Evolutionary conservation across 2,888 invertebrate genomes (phyloP).

Genomic region (Heliconius erato): DNA sequence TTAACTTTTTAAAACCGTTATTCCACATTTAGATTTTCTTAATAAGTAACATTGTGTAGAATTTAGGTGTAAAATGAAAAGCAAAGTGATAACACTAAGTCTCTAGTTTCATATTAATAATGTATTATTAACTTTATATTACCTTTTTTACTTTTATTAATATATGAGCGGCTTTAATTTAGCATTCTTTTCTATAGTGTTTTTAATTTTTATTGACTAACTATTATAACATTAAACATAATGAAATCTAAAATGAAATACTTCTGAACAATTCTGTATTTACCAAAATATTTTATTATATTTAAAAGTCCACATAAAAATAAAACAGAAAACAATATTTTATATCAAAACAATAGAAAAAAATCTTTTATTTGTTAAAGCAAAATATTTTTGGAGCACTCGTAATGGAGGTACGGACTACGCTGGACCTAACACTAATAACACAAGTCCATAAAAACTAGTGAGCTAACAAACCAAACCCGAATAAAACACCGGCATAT

Average conservation of each 20-base stretch:
- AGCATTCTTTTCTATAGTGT: neutral
- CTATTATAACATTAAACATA: neutral
- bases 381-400: conserved; percentile 23
- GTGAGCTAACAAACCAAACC: conserved; percentile 53
- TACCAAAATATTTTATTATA: neutral
- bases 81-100: neutral
- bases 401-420: conserved; percentile 20
- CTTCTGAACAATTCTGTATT: no score
- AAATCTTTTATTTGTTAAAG: conserved; percentile 19
- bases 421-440: conserved; percentile 36
- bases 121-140: no score
- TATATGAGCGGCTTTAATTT: no score
- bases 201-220: neutral
- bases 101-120: neutral
- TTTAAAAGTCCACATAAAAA: neutral
- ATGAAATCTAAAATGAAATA: neutral
- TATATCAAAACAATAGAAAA: conserved; percentile 19
- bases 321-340: neutral
- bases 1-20: no score
- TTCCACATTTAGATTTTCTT: no score
- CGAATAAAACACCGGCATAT: conserved; percentile 70
- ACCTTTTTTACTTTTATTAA: no score
- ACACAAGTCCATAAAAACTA: conserved; percentile 44
- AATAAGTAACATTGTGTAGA: neutral
- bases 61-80: no score